These are phyloP conservation scores for Lepidurus couesii DNA, from an alignment of 1,140 invertebrate genomes.

Conservation along the genomic window DNA sequence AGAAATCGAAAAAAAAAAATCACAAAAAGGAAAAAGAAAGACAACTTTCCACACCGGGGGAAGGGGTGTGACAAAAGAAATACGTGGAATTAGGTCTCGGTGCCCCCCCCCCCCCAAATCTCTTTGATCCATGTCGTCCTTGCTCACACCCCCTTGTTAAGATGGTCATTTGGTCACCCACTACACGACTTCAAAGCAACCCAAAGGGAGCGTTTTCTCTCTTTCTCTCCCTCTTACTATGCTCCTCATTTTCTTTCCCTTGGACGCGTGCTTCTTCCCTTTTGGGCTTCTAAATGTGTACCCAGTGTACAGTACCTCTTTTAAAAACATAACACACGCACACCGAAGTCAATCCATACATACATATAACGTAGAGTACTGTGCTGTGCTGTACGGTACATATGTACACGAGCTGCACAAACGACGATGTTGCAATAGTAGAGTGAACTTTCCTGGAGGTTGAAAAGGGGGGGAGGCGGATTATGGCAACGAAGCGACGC, in stretches of 20 bases:
- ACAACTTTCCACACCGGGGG: background rate
- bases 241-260: background rate
- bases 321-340: too few species aligned
- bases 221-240: background rate
- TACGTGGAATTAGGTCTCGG: background rate
- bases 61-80: background rate
- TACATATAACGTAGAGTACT: too few species aligned
- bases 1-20: background rate
- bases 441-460: too few species aligned
- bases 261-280: too few species aligned
- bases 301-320: too few species aligned
- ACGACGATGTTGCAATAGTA: too few species aligned
- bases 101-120: background rate
- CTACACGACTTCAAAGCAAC: slow-evolving; percentile 18
- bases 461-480: too few species aligned
- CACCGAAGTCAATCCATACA: too few species aligned
- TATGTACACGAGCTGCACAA: too few species aligned
- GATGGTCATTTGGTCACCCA: slow-evolving; percentile 21
- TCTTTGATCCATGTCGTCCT: slow-evolving; percentile 18
- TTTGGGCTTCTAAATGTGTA: too few species aligned
- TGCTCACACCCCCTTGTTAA: background rate
- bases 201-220: slow-evolving; percentile 11
- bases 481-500: too few species aligned
- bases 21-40: background rate
- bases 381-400: too few species aligned